Conservation (phyloP, 2,888 invertebrate species). For the Protula sp. region DNA sequence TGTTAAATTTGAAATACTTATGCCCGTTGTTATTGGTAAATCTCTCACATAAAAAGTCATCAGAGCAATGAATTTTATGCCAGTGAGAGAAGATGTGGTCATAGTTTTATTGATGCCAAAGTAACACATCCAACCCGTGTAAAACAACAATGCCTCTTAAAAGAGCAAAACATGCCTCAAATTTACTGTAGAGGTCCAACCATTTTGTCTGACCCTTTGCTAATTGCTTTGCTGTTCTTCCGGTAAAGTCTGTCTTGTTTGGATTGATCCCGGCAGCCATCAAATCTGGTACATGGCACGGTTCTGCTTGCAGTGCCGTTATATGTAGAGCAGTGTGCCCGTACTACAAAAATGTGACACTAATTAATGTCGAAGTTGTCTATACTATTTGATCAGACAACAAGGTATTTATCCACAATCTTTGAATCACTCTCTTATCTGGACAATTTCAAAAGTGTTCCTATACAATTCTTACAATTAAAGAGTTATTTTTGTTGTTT, state of each 20-base stretch:
- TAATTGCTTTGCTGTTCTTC: constrained; percentile 36
- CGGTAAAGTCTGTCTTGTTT: constrained; percentile 34
- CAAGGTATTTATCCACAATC: neutral
- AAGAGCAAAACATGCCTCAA: constrained; percentile 35
- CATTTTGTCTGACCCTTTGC: constrained; percentile 31
- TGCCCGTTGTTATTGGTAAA: no score
- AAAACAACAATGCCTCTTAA: no score
- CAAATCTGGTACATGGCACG: constrained; percentile 39
- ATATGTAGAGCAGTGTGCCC: constrained; percentile 47
- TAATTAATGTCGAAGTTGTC: neutral
- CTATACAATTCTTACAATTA: no score
- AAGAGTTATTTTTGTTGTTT: no score
- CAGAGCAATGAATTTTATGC: no score
- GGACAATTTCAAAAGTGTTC: constrained; percentile 4
- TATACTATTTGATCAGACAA: no score
- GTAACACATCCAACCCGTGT: no score
- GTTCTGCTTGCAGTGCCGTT: constrained; percentile 38
- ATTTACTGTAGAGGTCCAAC: constrained; percentile 35
- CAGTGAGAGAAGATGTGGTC: no score
- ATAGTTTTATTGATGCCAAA: no score
- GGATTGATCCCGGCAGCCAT: constrained; percentile 40
- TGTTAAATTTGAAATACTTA: no score
- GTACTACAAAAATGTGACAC: constrained; percentile 27
- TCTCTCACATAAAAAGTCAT: no score
- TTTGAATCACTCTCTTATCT: neutral